Evolutionary conservation across 2,888 invertebrate genomes (phyloP).

Genomic region (Apotomis betuletana): DNA sequence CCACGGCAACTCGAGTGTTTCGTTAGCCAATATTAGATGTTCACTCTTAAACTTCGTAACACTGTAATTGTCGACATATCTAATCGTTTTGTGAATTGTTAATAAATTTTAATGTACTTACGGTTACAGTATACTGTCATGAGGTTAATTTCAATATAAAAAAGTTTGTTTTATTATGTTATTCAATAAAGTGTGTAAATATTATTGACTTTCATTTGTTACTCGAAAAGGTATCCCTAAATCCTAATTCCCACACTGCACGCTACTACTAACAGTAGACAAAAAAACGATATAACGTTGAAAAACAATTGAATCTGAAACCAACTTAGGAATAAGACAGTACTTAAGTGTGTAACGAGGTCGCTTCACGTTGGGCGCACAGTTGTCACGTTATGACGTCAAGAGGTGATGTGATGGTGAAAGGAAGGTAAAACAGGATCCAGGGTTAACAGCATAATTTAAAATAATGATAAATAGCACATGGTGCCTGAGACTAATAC

Average conservation of each 20-base stretch:
- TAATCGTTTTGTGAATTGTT: conserved; percentile 80
- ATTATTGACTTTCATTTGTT: conserved; percentile 50
- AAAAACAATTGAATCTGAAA: too few relatives aligned
- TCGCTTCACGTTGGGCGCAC: too few relatives aligned
- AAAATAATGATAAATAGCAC: too few relatives aligned
- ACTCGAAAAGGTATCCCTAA: background rate
- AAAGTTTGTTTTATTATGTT: conserved; percentile 83
- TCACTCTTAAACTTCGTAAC: conserved; percentile 75
- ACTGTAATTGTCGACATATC: conserved; percentile 80
- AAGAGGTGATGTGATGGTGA: too few relatives aligned
- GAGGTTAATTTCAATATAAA: conserved; percentile 76
- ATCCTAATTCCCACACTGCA: background rate
- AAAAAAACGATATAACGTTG: too few relatives aligned
- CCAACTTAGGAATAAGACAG: too few relatives aligned
- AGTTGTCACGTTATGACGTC: too few relatives aligned
- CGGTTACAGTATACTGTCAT: conserved; percentile 79
- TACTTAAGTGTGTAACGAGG: too few relatives aligned
- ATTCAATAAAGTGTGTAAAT: conserved; percentile 84
- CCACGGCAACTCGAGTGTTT: conserved; percentile 29
- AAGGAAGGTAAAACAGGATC: too few relatives aligned
- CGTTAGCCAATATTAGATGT: conserved; percentile 50
- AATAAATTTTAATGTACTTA: conserved; percentile 78
- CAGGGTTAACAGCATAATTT: too few relatives aligned
- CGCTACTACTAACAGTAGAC: too few relatives aligned
- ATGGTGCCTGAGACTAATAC: too few relatives aligned